phyloP scores from a whole-genome alignment of 2,888 invertebrate genomes.

The Lomographa bimaculata region DNA sequence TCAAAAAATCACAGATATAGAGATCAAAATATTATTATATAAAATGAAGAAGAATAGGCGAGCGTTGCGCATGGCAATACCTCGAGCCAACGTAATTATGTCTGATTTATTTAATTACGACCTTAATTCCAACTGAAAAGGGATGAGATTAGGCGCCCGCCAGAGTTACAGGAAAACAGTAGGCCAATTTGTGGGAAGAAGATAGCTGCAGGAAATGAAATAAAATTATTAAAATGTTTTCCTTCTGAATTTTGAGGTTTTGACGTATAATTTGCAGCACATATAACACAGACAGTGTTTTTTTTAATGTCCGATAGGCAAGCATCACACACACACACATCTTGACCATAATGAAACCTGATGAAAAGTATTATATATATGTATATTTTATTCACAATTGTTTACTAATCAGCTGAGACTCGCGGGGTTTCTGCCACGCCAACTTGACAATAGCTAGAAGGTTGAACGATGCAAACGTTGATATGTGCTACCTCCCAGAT shows the following conservation, averaged over 20 bases:
- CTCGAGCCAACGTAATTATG: conserved; percentile 49
- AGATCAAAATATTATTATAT: conserved; percentile 22
- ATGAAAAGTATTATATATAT: too few relatives aligned
- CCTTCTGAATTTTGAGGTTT: background rate
- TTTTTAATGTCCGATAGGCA: too few relatives aligned
- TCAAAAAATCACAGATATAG: conserved; percentile 15
- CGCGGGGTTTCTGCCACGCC: too few relatives aligned
- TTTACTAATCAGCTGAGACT: too few relatives aligned
- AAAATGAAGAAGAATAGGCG: conserved; percentile 31
- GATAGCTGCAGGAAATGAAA: conserved; percentile 1
- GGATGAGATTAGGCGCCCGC: conserved; percentile 45
- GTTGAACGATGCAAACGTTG: too few relatives aligned
- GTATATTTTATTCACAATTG: too few relatives aligned
- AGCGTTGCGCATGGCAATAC: conserved; percentile 32
- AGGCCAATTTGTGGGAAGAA: conserved; percentile 14
- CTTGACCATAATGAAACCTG: too few relatives aligned
- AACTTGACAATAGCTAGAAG: too few relatives aligned
- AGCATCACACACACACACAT: too few relatives aligned
- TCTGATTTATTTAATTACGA: conserved; percentile 61
- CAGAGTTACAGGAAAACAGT: conserved; percentile 22
- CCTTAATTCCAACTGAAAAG: conserved; percentile 51
- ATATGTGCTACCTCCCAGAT: too few relatives aligned
- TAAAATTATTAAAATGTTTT: conserved; percentile 3
- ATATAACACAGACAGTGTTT: too few relatives aligned
- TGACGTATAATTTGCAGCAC: too few relatives aligned